Evolutionary conservation across 2,888 invertebrate species (phyloP).

Genomic region (Athalia rosae): DNA sequence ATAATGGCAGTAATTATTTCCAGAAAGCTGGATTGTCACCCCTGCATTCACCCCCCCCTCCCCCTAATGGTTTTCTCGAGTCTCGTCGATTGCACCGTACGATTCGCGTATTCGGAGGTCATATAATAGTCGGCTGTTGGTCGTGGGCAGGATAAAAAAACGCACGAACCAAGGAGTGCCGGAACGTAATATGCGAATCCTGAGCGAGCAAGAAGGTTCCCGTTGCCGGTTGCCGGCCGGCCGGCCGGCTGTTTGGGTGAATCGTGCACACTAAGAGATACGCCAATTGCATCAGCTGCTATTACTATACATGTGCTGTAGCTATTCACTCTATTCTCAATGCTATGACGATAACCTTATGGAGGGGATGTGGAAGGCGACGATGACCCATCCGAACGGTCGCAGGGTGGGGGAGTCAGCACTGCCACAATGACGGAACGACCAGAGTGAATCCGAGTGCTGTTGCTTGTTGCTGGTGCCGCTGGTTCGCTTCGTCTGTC

Average conservation of each 20-base stretch:
- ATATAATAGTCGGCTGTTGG: background rate
- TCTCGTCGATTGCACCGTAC: too few relatives aligned
- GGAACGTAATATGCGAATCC: constrained; percentile 11
- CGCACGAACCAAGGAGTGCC: too few relatives aligned
- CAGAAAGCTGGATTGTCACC: too few relatives aligned
- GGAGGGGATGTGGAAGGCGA: constrained; percentile 23
- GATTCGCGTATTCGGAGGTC: too few relatives aligned
- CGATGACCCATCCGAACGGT: background rate
- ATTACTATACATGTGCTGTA: too few relatives aligned
- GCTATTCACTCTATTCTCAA: too few relatives aligned
- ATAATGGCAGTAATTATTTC: too few relatives aligned
- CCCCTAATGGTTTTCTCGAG: too few relatives aligned
- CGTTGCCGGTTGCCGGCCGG: constrained; percentile 40
- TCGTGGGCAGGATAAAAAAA: constrained; percentile 21
- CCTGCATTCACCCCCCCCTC: too few relatives aligned
- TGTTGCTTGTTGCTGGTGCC: constrained; percentile 6
- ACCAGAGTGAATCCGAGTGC: constrained; percentile 40
- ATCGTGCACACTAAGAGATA: background rate
- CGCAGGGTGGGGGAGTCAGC: constrained; percentile 22
- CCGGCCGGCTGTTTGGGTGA: constrained; percentile 16
- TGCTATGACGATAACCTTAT: background rate
- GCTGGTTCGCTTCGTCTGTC: constrained; percentile 35
- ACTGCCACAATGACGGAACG: constrained; percentile 34
- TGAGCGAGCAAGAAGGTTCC: constrained; percentile 1
- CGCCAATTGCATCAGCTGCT: background rate